A percentile compares a stretch with the other conserved stretches of the same genome.
Conservation (phyloP, 2,113 vertebrate genomes). For the Cygnus buccinator region DNA sequence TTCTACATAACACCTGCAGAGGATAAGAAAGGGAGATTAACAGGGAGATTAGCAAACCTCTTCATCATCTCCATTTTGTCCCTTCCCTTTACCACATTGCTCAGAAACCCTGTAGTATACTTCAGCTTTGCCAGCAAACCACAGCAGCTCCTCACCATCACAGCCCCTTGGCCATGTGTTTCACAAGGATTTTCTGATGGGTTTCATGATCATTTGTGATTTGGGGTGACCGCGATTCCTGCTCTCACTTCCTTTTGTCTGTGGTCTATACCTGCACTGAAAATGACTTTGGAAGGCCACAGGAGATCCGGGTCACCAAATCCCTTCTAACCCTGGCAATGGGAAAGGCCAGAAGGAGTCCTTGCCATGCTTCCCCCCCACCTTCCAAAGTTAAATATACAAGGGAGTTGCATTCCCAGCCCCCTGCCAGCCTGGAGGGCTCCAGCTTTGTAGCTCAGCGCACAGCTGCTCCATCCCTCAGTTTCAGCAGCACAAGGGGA, state of each 20-base stretch:
- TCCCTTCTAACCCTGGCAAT: not conserved
- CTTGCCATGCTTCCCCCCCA: not conserved
- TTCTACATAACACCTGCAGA: constrained; percentile 93
- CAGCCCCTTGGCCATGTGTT: not conserved
- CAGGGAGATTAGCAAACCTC: not conserved
- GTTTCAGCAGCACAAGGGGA: not conserved
- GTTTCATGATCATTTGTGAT: not conserved
- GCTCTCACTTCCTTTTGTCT: not conserved
- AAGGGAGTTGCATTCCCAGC: not conserved
- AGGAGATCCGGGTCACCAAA: not conserved
- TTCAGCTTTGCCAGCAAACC: not conserved
- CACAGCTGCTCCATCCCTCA: not conserved
- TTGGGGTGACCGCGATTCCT: not conserved
- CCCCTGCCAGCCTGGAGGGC: not conserved
- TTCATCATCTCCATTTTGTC: not conserved
- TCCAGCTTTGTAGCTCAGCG: not conserved
- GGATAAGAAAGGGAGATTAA: not conserved
- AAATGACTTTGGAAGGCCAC: not conserved
- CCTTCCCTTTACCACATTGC: not conserved
- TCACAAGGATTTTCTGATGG: not conserved
- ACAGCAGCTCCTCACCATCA: not conserved
- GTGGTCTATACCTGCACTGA: not conserved
- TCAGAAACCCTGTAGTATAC: not conserved
- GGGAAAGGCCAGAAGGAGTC: not conserved
- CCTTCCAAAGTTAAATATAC: not conserved